Evolutionary conservation across 2,113 vertebrate species (phyloP).

Genomic region (Cebus imitator): DNA sequence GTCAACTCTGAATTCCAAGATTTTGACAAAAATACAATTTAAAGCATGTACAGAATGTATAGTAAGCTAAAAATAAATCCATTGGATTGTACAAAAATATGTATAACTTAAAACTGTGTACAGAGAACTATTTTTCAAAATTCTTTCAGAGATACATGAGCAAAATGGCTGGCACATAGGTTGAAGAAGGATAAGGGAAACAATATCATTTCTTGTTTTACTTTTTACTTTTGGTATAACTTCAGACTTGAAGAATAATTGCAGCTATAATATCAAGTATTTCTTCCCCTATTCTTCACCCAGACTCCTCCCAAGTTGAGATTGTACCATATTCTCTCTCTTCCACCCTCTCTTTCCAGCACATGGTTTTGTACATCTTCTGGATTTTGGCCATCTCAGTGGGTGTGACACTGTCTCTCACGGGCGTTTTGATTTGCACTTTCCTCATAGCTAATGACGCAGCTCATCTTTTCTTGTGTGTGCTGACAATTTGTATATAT

Average conservation of each 20-base stretch:
- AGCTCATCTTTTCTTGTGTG: not conserved
- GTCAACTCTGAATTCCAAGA: not conserved
- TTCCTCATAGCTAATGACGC: not conserved
- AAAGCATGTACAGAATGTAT: not conserved
- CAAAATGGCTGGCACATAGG: not conserved
- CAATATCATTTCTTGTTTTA: not conserved
- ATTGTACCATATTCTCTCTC: fast-evolving
- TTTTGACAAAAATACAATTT: not conserved
- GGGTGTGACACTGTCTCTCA: not conserved
- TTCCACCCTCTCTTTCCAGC: not conserved
- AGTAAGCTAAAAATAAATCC: not conserved
- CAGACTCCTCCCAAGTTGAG: not conserved
- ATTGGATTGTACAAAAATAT: not conserved
- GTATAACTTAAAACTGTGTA: not conserved
- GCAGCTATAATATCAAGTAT: not conserved
- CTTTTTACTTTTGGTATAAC: not conserved
- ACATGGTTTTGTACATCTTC: not conserved
- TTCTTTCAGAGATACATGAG: not conserved
- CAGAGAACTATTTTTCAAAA: not conserved
- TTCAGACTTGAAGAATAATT: not conserved
- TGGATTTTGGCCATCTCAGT: not conserved
- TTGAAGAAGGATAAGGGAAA: not conserved
- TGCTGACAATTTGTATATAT: not conserved
- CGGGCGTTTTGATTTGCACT: not conserved
- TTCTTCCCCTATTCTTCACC: not conserved